Evolutionary conservation across 2,888 invertebrate genomes (phyloP).

Genomic region (Parnassius apollo): DNA sequence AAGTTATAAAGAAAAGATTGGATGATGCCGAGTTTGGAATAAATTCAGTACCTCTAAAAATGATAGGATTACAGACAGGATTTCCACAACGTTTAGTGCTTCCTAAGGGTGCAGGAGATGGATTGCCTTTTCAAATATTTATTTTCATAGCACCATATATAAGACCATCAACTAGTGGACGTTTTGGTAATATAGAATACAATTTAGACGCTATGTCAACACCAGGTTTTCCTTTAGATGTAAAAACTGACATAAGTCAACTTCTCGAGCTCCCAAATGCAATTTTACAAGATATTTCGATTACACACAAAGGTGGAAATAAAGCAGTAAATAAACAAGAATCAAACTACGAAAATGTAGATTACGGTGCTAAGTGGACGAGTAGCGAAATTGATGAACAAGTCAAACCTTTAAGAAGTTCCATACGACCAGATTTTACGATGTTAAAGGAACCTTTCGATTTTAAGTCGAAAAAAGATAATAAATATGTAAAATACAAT

Average conservation of each 20-base stretch:
- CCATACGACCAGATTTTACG: conserved; percentile 33
- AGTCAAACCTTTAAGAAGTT: conserved; percentile 26
- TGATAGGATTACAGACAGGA: conserved; percentile 77
- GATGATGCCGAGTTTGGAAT: conserved; percentile 79
- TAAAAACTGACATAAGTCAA: conserved; percentile 75
- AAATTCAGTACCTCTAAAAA: conserved; percentile 72
- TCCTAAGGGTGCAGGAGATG: conserved; percentile 85
- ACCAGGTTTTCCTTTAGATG: conserved; percentile 88
- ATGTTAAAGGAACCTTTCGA: conserved; percentile 39
- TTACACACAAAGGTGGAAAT: conserved; percentile 52
- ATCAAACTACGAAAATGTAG: conserved; percentile 24
- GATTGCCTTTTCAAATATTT: conserved; percentile 84
- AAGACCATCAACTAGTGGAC: conserved; percentile 46
- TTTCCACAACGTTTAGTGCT: conserved; percentile 86
- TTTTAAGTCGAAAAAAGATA: conserved; percentile 41
- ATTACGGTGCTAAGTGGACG: conserved; percentile 32
- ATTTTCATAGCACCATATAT: conserved; percentile 81
- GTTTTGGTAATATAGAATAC: conserved; percentile 64
- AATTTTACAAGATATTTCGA: conserved; percentile 55
- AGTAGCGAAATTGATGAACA: conserved; percentile 23
- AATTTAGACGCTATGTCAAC: conserved; percentile 57
- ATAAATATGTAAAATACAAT: conserved; percentile 42
- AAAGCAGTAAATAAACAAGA: conserved; percentile 13
- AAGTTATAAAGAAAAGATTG: conserved; percentile 81
- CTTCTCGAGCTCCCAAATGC: conserved; percentile 63